Conservation (phyloP, 2,797 vertebrate species). For the Manis pentadactyla region DNA sequence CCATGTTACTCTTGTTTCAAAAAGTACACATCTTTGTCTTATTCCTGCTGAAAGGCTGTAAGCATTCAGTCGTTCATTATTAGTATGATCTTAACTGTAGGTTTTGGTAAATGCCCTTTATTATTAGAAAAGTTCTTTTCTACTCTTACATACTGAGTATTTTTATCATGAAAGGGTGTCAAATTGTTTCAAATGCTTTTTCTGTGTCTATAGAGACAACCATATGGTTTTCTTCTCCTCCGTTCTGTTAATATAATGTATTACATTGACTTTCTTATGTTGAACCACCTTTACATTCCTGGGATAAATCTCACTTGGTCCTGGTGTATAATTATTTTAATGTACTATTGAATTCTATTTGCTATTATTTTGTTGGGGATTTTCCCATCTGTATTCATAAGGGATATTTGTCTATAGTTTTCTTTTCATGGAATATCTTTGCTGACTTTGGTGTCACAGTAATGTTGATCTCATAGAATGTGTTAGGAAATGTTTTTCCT, state of each 20-base stretch:
- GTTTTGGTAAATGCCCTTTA: slow-evolving; percentile 44
- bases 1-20: neutral
- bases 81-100: neutral
- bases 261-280: slow-evolving; percentile 47
- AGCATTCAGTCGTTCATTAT: neutral
- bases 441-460: slow-evolving; percentile 20
- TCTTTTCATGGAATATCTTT: slow-evolving; percentile 5
- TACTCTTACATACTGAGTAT: neutral
- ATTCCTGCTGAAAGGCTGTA: neutral
- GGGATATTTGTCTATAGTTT: neutral
- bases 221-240: neutral
- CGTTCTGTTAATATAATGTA: slow-evolving; percentile 34
- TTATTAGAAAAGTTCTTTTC: slow-evolving; percentile 38
- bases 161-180: neutral
- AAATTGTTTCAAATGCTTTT: slow-evolving; percentile 49
- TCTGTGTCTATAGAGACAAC: slow-evolving; percentile 27
- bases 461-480: slow-evolving; percentile 16
- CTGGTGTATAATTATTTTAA: neutral
- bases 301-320: neutral
- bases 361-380: neutral
- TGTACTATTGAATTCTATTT: neutral
- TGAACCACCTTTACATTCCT: slow-evolving; percentile 45
- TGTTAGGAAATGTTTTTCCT: neutral
- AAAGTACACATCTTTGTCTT: neutral
- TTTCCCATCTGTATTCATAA: slow-evolving; percentile 7